Evolutionary conservation across 2,888 invertebrate genomes (phyloP).

Genomic region (Drosophila recens): DNA sequence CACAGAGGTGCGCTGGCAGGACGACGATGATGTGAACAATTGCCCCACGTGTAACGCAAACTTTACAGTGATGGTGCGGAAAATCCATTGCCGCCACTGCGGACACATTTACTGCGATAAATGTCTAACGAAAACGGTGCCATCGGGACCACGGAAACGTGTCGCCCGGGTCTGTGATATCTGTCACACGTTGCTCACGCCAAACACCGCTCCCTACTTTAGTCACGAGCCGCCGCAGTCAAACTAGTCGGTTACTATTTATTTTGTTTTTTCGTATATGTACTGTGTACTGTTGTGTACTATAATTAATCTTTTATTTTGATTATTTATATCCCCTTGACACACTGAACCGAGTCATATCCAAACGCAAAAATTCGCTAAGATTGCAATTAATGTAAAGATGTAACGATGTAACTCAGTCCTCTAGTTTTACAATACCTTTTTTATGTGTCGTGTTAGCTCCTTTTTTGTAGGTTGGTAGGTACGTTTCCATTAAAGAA

Average conservation of each 20-base stretch:
- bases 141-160: constrained; percentile 93
- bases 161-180: constrained; percentile 97
- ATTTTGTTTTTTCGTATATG: constrained; percentile 35
- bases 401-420: constrained; percentile 39
- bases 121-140: constrained; percentile 93
- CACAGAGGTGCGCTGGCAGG: constrained; percentile 98
- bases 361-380: constrained; percentile 40
- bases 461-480: constrained; percentile 41
- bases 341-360: constrained; percentile 62
- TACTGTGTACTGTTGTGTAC: constrained; percentile 49
- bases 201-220: constrained; percentile 96
- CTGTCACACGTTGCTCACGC: constrained; percentile 98
- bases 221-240: constrained; percentile 88
- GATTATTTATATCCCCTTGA: constrained; percentile 22
- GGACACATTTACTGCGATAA: constrained; percentile 96
- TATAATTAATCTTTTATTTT: constrained; percentile 37
- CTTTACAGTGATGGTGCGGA: constrained; percentile 90
- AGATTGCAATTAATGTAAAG: constrained; percentile 26
- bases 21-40: constrained; percentile 96
- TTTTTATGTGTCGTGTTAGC: constrained; percentile 42
- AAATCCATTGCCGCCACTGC: constrained; percentile 96
- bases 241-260: constrained; percentile 62
- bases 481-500: constrained; percentile 69
- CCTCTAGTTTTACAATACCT: constrained; percentile 37
- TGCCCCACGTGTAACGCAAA: constrained; percentile 93